Percentiles rank a stretch among this genome's conserved stretches.
Conservation (phyloP, 2,797 vertebrate species). For the Cuniculus paca region DNA sequence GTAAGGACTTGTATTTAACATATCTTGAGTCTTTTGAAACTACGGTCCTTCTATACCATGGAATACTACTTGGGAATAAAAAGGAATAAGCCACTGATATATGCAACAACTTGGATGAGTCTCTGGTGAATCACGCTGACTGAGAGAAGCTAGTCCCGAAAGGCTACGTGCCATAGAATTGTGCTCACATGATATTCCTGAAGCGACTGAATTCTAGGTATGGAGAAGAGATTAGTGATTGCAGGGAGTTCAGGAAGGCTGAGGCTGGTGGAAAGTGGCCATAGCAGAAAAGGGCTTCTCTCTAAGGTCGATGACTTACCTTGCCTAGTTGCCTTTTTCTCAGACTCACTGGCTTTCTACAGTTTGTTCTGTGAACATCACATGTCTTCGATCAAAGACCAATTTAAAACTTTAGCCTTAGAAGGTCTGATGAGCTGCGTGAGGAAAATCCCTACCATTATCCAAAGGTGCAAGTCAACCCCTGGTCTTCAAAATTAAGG, state of each 20-base stretch:
- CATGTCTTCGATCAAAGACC: background rate
- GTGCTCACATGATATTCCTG: background rate
- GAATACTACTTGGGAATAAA: background rate
- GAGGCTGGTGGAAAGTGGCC: background rate
- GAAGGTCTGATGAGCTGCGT: background rate
- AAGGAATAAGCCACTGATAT: background rate
- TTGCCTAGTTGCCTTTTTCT: background rate
- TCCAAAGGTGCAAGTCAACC: background rate
- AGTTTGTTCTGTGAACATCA: background rate
- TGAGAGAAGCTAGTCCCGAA: background rate
- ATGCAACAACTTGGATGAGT: no score
- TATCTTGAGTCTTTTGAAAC: background rate
- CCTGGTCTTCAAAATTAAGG: background rate
- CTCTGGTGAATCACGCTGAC: background rate
- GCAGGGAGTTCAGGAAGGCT: no score
- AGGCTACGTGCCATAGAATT: background rate
- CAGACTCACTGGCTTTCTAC: background rate
- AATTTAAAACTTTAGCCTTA: background rate
- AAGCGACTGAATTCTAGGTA: background rate
- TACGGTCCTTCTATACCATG: fast-evolving
- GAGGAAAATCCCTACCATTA: background rate
- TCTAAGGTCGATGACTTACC: background rate
- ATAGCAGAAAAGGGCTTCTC: background rate
- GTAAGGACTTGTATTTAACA: background rate
- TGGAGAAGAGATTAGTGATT: background rate